Evolutionary conservation across 2,113 vertebrate genomes (phyloP), one percentile per base, ranked within the genome.

Genomic region (Macrotus californicus): DNA sequence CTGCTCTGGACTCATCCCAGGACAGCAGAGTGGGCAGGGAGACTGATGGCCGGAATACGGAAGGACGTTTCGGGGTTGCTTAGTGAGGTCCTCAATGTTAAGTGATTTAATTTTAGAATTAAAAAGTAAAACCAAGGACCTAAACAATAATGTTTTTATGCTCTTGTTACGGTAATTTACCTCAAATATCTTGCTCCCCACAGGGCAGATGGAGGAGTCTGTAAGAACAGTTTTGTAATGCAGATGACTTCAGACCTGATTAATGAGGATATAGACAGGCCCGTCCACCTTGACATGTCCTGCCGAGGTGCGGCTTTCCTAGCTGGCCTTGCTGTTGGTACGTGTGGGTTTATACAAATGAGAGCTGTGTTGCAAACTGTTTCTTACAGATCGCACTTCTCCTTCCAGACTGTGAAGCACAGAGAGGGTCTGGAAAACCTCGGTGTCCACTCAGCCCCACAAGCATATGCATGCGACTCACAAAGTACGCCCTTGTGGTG

Each of bases 241-340:
- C 99, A 99, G 98, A 99, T 99, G 98, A 99, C 99, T 22, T 98
- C 99, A 80, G 99, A 99, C 97, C 98, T 99, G 98, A 98, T 99
- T 80, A 98, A 98, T 69, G 98, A 97, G 81, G 98, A 98, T 36
- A 98, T 99, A 95, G 97, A 99, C 94, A 98, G 99, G 90, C 98
- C 99, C 0, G 95, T 95, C 18, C 97, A 99, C 48, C 84, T 94
- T 3, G 99, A 99, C 73, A 99, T 99, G 99, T 99, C 99, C 6
- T 99, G 99, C 97, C 97, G 99, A n/a, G 99, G 99, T 18, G 99
- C 99, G 18, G 99, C 99, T 54, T 99, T 99, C 97, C 98, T 99
- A 11, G 99, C 99, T 13, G 99, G 99, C 66, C 98, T 99, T 24
- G 99, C 97, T 98, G 98, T 98, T 34, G 99, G 99, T 99, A 99